Base-by-base conservation (phyloP, 2,797 vertebrate genomes). In the Lepilemur septentrionalis region DNA sequence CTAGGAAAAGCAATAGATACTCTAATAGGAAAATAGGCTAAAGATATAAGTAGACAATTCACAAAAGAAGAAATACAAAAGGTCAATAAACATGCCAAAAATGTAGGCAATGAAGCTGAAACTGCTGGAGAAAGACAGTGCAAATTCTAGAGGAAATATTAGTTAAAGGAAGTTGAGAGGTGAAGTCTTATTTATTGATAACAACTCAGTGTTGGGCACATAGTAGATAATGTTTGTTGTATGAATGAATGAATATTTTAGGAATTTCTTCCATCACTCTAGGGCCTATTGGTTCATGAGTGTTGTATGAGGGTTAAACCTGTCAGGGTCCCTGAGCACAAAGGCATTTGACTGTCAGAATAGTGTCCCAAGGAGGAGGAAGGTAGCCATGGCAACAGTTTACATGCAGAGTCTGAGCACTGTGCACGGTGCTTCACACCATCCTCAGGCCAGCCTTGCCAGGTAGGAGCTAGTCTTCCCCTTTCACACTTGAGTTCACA, bases 51-150 rank as follows among this genome's bases (percentile, higher is more conserved):
- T 46, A 89, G 30, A 25, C 46, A 75, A 23, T 70, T 91, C 79
- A 82, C 78, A 41, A 90, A 91, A 25, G 41, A 79, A 91, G 57
- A 79, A 46, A 91, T 55, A 32, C 18, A 65, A 38, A 79, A 50
- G 17, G 4, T 73, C 32, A 73, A 17, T 20, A 86, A 86, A n/a
- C 11, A 28, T 13, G 25, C 13, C 7, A 32, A 38, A 59, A 78
- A 8, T 17, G 17, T 12, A 35, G 30, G 32, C 13, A 48, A 32
- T 13, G 59, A 67, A 41, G 25, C 69, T 75, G 72, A 83, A 92
- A 48, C 20, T 50, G 15, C 43, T 59, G 50, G 65, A 13, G 75
- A 72, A 86, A 35, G 38, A n/a, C 65, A 52, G 5, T 35, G 23
- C 0, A n/a, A 57, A 43, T 59, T 85, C 65, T 30, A 7, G 55